phyloP scores from a whole-genome alignment of 2,888 invertebrate species.

The Listrodromus nycthemerus region DNA sequence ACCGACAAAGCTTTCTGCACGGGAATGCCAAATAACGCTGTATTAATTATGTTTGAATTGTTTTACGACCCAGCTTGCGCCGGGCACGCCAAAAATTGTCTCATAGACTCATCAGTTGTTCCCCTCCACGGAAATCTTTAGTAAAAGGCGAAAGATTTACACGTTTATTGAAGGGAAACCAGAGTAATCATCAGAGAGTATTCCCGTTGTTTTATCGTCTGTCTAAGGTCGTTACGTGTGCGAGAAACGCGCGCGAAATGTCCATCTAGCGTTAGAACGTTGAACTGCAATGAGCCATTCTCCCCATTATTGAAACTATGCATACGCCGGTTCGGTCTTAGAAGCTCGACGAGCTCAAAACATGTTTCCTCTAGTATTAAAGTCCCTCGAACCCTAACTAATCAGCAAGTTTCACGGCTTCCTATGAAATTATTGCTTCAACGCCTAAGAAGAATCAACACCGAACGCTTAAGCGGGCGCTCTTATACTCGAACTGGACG shows the following conservation, averaged over 20 bases:
- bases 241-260: constrained; percentile 6
- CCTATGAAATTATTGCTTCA: no score
- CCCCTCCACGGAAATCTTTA: constrained; percentile 84
- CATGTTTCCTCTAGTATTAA: not conserved
- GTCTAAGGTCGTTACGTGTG: not conserved
- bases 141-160: constrained; percentile 86
- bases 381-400: not conserved
- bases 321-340: not conserved
- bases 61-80: constrained; percentile 74
- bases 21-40: not conserved
- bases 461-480: no score
- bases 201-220: not conserved
- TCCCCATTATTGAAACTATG: not conserved
- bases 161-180: constrained; percentile 84
- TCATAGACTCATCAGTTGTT: constrained; percentile 73
- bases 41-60: constrained; percentile 18
- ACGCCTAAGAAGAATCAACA: no score
- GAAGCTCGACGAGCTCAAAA: not conserved
- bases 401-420: no score
- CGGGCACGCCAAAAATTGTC: constrained; percentile 79
- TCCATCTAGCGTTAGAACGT: constrained; percentile 12
- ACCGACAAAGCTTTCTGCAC: no score
- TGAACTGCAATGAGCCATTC: not conserved
- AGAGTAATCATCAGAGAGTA: constrained; percentile 70
- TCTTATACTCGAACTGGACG: not conserved